Evolutionary conservation across 2,797 vertebrate genomes (phyloP), one percentile per base, ranked within the genome.

Genomic region (Threskiornis aethiopicus): DNA sequence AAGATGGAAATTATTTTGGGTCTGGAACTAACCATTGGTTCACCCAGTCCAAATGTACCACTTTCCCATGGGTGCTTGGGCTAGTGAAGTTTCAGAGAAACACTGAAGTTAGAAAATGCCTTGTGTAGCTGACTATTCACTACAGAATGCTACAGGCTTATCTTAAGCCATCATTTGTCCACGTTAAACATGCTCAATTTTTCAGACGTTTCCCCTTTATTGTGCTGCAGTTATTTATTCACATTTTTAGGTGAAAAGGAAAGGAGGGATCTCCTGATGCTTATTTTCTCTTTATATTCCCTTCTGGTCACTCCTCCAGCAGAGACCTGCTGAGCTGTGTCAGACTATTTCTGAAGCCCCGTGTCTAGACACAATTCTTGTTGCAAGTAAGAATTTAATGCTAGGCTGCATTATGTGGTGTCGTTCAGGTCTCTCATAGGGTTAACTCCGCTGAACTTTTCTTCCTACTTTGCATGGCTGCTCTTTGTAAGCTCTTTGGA

Each of bases 331-430:
- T 78, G 52, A 51, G 52, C 69, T 77, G 21, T 16, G 44, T 35
- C 2, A 1, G 25, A 13, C 35, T 67, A 5, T 57, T 90, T 59
- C 65, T 0, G 0, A 67, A 80, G 54, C n/a, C 31, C 21, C 54
- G 28, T 0, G 11, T 41, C 15, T 44, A 22, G 19, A 42, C 14
- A 7, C 10, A 17, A 3, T n/a, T 80, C 28, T 57, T 37, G 21
- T 13, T 73, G 44, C 47, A 61, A 75, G 44, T 41, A 47, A 78
- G 61, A 35, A 28, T 46, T 31, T 35, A 55, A 35, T 31, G 25
- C 11, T 9, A 3, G 81, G 9, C 25, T n/a, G n/a, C 20, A 4
- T 46, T 65, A 16, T 1, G 4, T 2, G 1, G 7, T 87, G 49
- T 28, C 33, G 17, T 54, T 62, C 19, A 61, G 55, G 33, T 28